A percentile compares a stretch with the other conserved stretches of the same genome.
Conservation (phyloP, 2,113 vertebrate species). For the Sylvia atricapilla region DNA sequence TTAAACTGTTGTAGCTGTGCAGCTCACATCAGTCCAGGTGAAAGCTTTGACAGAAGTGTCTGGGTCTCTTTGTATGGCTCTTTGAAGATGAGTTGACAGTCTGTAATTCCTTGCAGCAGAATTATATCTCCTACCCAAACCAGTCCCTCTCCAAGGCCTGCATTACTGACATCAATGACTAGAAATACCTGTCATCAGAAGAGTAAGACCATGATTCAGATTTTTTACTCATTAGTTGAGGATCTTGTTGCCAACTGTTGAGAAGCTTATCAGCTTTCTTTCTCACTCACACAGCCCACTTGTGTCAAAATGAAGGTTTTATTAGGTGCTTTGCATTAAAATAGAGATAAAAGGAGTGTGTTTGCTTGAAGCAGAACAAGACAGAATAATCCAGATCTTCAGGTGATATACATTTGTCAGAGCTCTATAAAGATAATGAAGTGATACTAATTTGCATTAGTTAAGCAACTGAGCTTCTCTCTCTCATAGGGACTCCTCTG, state of each 20-base stretch:
- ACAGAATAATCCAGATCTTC: conserved; percentile 29
- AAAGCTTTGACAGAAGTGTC: neutral
- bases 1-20: neutral
- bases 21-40: neutral
- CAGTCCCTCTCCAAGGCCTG: neutral
- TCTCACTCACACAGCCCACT: conserved; percentile 13
- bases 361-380: conserved; percentile 23
- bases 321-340: conserved; percentile 33
- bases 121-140: neutral
- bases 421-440: conserved; percentile 37
- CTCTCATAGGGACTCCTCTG: neutral
- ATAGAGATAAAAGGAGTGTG: conserved; percentile 24
- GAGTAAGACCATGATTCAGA: neutral
- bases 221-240: conserved; percentile 35
- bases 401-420: conserved; percentile 25
- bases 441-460: conserved; percentile 3
- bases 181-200: neutral
- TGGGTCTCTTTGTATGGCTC: neutral
- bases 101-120: neutral
- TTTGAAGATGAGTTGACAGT: neutral
- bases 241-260: conserved; percentile 22
- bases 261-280: conserved; percentile 8
- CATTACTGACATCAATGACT: neutral
- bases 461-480: neutral
- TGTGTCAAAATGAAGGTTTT: conserved; percentile 48